These are phyloP conservation scores for Antedon mediterranea DNA, from an alignment of 53 echinoderm and acorn worm genomes.

Conservation along the genomic window DNA sequence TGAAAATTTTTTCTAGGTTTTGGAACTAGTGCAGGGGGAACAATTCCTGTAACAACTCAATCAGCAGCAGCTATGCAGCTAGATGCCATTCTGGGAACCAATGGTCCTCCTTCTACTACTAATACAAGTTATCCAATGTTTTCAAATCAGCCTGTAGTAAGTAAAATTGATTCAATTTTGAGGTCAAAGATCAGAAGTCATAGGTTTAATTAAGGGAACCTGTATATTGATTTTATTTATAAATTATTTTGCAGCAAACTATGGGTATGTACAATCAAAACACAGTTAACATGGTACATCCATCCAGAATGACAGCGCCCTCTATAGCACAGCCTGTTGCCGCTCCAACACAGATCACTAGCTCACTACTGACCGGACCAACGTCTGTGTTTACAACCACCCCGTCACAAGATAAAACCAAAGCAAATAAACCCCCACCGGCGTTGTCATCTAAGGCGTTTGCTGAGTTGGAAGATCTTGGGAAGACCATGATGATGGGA, in stretches of 20 bases:
- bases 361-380: background rate
- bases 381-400: slow-evolving; percentile 5
- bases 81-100: background rate
- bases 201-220: no score
- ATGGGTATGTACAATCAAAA: background rate
- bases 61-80: background rate
- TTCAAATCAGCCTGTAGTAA: background rate
- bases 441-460: slow-evolving; percentile 31
- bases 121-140: background rate
- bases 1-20: background rate
- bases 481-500: slow-evolving; percentile 48
- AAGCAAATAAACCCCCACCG: background rate
- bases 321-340: background rate
- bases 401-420: slow-evolving; percentile 8
- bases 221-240: no score
- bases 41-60: background rate
- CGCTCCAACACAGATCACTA: background rate
- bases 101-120: background rate
- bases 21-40: background rate
- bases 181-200: no score
- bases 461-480: slow-evolving; percentile 53
- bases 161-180: no score
- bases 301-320: background rate
- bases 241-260: no score
- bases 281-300: background rate